Conservation (phyloP, 2,113 vertebrate species). For the Pithys albifrons region DNA sequence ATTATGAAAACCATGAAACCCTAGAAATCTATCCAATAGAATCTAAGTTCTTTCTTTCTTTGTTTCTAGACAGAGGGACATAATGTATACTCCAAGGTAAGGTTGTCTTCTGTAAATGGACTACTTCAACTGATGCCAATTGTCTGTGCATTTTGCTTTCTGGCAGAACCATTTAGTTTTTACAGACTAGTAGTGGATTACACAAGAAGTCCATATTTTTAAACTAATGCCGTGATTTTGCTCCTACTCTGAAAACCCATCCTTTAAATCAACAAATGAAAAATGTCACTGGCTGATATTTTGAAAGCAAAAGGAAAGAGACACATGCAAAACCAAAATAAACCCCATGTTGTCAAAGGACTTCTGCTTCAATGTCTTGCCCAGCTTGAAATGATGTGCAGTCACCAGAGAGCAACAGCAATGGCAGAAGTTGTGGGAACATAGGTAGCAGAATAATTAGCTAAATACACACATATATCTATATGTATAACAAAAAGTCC, state of each 20-base stretch:
- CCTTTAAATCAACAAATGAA: background rate
- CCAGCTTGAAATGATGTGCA: background rate
- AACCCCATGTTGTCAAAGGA: background rate
- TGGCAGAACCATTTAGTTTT: background rate
- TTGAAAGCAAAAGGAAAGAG: background rate
- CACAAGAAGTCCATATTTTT: background rate
- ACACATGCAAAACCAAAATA: background rate
- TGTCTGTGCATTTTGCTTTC: background rate
- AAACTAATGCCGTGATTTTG: background rate
- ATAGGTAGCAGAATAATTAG: background rate
- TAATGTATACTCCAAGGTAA: background rate
- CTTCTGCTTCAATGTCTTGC: background rate
- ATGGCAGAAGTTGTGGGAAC: background rate
- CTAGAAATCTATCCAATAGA: background rate
- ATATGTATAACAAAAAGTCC: background rate
- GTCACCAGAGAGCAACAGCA: background rate
- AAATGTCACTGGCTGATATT: constrained; percentile 1
- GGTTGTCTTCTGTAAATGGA: background rate
- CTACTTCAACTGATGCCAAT: background rate
- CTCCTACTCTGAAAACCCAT: background rate
- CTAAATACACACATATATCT: background rate
- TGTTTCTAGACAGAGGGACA: background rate
- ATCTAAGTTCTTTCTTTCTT: background rate
- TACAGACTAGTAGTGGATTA: background rate
- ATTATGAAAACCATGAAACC: background rate